Base-by-base conservation (phyloP, 2,797 vertebrate species). In the Amphiprion clarkii region DNA sequence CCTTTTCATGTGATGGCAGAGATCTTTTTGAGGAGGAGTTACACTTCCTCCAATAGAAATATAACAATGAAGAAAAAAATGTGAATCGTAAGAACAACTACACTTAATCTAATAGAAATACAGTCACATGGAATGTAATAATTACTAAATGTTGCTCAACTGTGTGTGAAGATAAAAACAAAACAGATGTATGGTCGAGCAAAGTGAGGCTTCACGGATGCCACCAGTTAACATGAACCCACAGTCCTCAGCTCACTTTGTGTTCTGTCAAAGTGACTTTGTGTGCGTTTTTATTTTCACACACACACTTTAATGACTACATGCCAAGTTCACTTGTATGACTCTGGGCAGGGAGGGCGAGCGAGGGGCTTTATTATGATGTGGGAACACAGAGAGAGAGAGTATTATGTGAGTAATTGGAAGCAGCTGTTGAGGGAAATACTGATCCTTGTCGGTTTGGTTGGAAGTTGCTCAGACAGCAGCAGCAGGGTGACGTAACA, bases 371-470 rank as follows among this genome's bases (percentile, higher is more conserved):
- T 71, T 60, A 16, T 55, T 58, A 63, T 71, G 58, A 64, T 74
- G 59, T 67, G 79, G 78, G 61, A 81, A 77, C 58, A 71, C 8
- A 69, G 62, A 66, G 65, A 60, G 64, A 57, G 76, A 39, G 76
- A 60, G 74, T 2, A 69, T 78, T 76, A 73, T 73, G 76, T 40
- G 81, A 76, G 72, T 87, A 90, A 94, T 85, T 88, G 89, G 87
- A 88, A 84, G 82, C 90, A 93, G 90, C 86, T 92, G 92, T 56
- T 31, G 79, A 55, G 67, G 70, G 71, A 78, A 81, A 74, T 44
- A 44, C 31, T 54, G 63, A 68, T 81, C 17, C 74, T 52, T 58
- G 48, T 74, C 27, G 60, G 52, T 39, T 46, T 27, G 52, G 56
- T 57, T 77, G 78, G 76, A 61, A 51, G 68, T 61, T 66, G 59